Evolutionary conservation across 2,113 vertebrate species (phyloP).

Genomic region (Megaptera novaeangliae): DNA sequence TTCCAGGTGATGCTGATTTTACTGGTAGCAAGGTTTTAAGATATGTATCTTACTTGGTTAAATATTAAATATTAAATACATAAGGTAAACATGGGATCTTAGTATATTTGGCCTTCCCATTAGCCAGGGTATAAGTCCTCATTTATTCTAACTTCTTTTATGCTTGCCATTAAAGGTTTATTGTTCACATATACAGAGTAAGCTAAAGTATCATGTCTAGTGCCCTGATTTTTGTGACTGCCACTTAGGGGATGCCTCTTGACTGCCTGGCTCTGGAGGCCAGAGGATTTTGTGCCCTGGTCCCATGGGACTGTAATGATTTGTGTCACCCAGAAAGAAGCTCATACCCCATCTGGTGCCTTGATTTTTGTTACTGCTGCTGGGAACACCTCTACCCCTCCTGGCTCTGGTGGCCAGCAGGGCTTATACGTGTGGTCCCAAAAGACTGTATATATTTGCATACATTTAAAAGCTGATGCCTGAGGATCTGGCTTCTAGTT

Average conservation of each 20-base stretch:
- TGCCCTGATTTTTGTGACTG: not conserved
- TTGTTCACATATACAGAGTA: not conserved
- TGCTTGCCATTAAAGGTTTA: not conserved
- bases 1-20: not conserved
- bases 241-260: not conserved
- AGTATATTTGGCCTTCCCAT: not conserved
- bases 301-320: not conserved
- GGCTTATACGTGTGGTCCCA: not conserved
- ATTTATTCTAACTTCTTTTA: conserved; percentile 6
- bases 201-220: not conserved
- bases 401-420: not conserved
- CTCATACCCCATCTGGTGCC: not conserved
- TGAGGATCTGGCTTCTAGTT: not conserved
- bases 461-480: not conserved
- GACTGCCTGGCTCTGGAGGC: not conserved
- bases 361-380: not conserved
- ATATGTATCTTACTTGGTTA: not conserved
- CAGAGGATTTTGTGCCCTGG: not conserved
- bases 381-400: not conserved
- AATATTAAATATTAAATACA: not conserved
- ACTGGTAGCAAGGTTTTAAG: not conserved
- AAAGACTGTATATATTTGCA: not conserved
- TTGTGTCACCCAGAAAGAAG: not conserved
- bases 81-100: not conserved
- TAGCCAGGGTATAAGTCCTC: not conserved